Base-by-base conservation (phyloP, 2,888 invertebrate species). In the Cepaea hortensis region DNA sequence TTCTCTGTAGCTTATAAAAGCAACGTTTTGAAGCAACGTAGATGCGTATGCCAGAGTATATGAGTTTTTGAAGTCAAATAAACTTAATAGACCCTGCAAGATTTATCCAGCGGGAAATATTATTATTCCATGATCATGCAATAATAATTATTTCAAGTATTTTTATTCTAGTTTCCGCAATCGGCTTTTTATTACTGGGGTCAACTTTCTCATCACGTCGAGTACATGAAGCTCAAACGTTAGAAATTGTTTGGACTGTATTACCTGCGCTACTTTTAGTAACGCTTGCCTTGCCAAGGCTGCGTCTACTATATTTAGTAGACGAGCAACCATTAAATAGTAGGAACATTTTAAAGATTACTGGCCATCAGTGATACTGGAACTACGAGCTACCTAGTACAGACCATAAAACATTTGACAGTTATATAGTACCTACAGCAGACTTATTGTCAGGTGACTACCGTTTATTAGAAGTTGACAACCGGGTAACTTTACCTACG, bases 281-380 rank as follows among this genome's bases (percentile, higher is more conserved):
- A 18, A 73, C 73, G 55, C 35, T 83, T 55, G 83, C 83, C 11
- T 9, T 83, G 1, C 83, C 83, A 13, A 73, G 72, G n/a, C 11
- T 83, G 6, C 83, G 83, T 3, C 61, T 83, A 55, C 46, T 83
- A 20, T 83, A 83, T 73, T 73, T 83, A 73, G 3, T 73, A 11
- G 83, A 83, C 73, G 83, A 83, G 73, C 83, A 48, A 55, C 3
- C 4, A 23, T 2, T 11, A 4, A 11, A 3, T 11, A 20, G 55
- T 1, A n/a, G n/a, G n/a, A 65, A 23, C 13, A 50, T 73, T 35
- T 4, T 83, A 70, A 83, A 83, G 73, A 61, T 23, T 15, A 72
- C 55, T 6, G 83, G 83, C 5, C 83, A 83, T 61, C 83, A 83
- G 55, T 83, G 83, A 73, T 83, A 83, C 48, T 83, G 83, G 50